phyloP scores from a whole-genome alignment of 2,888 invertebrate genomes.

The Ditylenchus weischeri region DNA sequence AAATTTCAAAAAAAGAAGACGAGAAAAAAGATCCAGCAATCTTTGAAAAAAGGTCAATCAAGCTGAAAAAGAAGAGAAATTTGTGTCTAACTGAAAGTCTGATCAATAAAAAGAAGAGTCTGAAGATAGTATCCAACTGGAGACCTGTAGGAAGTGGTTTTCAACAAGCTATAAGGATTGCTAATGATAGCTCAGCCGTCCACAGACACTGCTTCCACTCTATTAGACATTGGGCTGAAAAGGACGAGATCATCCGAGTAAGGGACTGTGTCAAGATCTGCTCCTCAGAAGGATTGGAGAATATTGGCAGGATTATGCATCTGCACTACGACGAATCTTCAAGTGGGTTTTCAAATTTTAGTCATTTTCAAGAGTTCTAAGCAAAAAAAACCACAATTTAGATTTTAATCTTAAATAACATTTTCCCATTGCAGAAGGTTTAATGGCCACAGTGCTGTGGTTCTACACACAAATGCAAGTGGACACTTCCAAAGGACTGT shows the following conservation, averaged over 20 bases:
- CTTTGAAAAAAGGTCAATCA: background rate
- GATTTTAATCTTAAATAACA: too few species aligned
- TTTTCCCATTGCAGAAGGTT: background rate
- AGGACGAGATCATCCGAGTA: conserved; percentile 24
- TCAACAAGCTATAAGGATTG: background rate
- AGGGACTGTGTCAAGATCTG: conserved; percentile 27
- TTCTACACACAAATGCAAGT: conserved; percentile 28
- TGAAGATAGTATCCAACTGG: conserved; percentile 25
- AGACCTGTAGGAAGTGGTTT: conserved; percentile 20
- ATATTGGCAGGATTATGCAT: conserved; percentile 24
- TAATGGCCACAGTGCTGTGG: conserved; percentile 23
- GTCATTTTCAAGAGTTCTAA: too few species aligned
- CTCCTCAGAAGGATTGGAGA: conserved; percentile 30
- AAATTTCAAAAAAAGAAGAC: background rate
- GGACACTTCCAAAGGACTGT: conserved; percentile 17
- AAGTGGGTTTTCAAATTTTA: conserved; percentile 10
- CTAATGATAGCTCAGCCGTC: background rate
- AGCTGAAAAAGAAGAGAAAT: background rate
- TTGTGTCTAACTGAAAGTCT: background rate
- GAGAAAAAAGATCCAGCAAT: background rate
- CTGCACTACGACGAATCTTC: conserved; percentile 21
- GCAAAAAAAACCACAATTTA: too few species aligned
- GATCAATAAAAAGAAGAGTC: background rate
- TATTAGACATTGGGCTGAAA: conserved; percentile 22
- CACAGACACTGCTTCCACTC: conserved; percentile 21